Evolutionary conservation across 2,888 invertebrate genomes (phyloP).

Genomic region (Didymodactylos carnosus): DNA sequence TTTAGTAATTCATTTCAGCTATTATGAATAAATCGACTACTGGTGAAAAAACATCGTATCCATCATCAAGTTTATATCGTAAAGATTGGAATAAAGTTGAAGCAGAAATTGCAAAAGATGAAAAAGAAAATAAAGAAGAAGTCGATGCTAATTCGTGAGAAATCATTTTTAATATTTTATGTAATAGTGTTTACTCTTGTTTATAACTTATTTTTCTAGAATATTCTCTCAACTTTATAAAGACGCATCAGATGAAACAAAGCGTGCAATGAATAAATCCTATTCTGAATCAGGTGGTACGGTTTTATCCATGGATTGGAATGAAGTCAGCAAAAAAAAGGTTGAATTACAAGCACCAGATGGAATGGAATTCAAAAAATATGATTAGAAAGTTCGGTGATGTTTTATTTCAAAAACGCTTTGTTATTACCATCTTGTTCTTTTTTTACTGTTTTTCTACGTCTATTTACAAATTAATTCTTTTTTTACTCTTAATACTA

Average conservation of each 20-base stretch:
- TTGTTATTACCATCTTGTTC: no score
- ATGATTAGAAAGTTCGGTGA: no score
- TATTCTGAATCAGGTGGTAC: background rate
- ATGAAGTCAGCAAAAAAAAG: background rate
- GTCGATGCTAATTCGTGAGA: constrained; percentile 23
- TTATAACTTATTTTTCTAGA: background rate
- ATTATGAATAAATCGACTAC: background rate
- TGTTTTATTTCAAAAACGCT: no score
- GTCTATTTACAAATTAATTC: no score
- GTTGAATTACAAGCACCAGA: background rate
- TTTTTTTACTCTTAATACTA: no score
- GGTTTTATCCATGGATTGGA: background rate
- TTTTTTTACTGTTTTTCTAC: no score
- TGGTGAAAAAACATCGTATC: background rate
- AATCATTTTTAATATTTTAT: background rate
- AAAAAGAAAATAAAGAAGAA: background rate
- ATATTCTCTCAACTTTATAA: background rate
- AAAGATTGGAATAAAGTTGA: background rate
- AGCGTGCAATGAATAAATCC: background rate
- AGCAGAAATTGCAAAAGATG: background rate
- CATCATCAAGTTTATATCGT: background rate
- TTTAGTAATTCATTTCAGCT: background rate
- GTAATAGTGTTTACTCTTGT: no score
- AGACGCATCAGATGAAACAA: background rate
- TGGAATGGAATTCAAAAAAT: background rate